These are phyloP conservation scores for Pseudomyrmex cubaensis DNA, from an alignment of 1,140 invertebrate species.

Conservation along the genomic window DNA sequence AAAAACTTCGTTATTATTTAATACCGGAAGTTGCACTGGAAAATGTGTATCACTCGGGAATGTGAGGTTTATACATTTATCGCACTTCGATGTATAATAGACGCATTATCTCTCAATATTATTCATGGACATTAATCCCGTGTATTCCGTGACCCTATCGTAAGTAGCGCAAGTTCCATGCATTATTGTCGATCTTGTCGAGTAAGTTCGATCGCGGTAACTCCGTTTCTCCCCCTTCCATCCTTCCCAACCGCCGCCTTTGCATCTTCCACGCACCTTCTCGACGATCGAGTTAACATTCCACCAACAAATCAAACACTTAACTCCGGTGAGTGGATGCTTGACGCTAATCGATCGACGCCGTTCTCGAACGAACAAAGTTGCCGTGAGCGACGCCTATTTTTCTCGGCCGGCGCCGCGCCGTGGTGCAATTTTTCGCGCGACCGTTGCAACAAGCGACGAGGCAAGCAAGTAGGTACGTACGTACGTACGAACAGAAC, in stretches of 20 bases:
- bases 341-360: constrained; percentile 39
- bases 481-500: too few species aligned
- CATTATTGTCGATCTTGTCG: constrained; percentile 55
- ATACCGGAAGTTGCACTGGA: not conserved
- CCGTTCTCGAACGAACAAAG: constrained; percentile 21
- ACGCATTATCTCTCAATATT: constrained; percentile 21
- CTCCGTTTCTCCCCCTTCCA: not conserved
- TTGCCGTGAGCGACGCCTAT: constrained; percentile 1
- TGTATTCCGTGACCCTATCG: constrained; percentile 3
- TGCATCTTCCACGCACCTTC: not conserved
- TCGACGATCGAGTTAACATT: constrained; percentile 40
- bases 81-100: too few species aligned
- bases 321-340: not conserved
- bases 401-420: not conserved
- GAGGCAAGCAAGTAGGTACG: too few species aligned
- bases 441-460: constrained; percentile 35
- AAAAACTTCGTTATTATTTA: not conserved
- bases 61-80: too few species aligned
- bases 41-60: not conserved
- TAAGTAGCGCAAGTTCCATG: constrained; percentile 18
- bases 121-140: constrained; percentile 21
- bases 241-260: not conserved
- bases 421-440: constrained; percentile 26
- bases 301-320: constrained; percentile 52
- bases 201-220: constrained; percentile 51